phyloP scores from a whole-genome alignment of 2,888 invertebrate species.

The Xylophagus ater region DNA sequence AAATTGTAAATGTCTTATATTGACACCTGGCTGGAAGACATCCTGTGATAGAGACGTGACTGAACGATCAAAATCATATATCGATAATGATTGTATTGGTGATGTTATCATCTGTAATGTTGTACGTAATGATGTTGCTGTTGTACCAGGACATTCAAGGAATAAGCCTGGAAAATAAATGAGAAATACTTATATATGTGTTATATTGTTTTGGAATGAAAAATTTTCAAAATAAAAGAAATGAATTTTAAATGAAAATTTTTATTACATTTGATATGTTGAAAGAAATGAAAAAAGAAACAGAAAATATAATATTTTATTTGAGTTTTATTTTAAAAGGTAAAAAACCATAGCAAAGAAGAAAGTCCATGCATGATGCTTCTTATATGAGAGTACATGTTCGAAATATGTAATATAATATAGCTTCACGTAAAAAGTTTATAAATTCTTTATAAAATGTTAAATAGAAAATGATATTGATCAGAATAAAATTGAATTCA shows the following conservation, averaged over 20 bases:
- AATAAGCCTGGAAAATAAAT: conserved; percentile 53
- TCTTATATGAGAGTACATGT: too few species aligned
- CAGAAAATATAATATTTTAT: conserved; percentile 8
- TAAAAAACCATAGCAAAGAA: too few species aligned
- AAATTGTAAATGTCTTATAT: conserved; percentile 63
- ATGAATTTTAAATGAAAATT: conserved; percentile 5
- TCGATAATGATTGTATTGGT: conserved; percentile 70
- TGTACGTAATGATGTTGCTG: conserved; percentile 58
- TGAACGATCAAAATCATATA: conserved; percentile 78
- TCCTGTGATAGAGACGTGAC: conserved; percentile 63
- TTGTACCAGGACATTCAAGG: conserved; percentile 78
- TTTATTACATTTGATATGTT: conserved; percentile 1
- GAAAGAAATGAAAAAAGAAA: neutral
- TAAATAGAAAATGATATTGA: too few species aligned
- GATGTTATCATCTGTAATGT: conserved; percentile 59
- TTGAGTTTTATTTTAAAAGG: too few species aligned
- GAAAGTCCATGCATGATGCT: too few species aligned
- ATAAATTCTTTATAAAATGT: too few species aligned
- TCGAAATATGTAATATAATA: too few species aligned
- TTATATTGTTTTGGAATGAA: too few species aligned
- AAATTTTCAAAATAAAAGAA: too few species aligned
- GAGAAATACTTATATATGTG: too few species aligned
- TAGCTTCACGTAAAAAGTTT: too few species aligned
- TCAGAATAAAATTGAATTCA: too few species aligned
- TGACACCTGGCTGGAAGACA: conserved; percentile 57